Evolutionary conservation across 2,888 invertebrate species (phyloP), one percentile per base, ranked within the genome.

Genomic region (Hyposoter didymator): DNA sequence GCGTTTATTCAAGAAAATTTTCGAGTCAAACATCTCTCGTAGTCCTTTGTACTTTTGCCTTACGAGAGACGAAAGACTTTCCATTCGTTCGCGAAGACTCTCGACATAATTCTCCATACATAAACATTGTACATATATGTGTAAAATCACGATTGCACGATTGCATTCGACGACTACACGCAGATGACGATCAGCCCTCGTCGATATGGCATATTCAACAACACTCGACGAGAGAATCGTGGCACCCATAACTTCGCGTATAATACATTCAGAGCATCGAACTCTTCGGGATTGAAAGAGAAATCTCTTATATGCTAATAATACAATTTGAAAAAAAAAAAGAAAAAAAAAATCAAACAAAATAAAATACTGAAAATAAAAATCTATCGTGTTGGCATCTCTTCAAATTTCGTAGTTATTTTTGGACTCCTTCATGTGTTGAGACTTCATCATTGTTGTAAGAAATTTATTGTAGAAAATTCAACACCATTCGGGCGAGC

Each of bases 131-230:
- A 28, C 14, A 22, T 52, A 59, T 74, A 67, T 55, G 19, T 76
- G 12, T 22, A 59, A 39, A 66, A 66, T 45, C 45, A 28, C 14
- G 47, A 72, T 79, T 62, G 55, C 59, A 73, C 55, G 67, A 73
- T 78, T 74, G 73, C 59, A 74, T 10, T 72, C 43, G 82, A 52
- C 59, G 72, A 76, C 39, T 43, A 73, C 73, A 73, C 69, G 55
- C 64, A 35, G 70, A 70, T 69, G 83, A 83, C 78, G 78, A 83
- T 78, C 75, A 62, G 62, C 75, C 70, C 82, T 64, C 76, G 62
- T 62, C 86, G 81, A 59, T 78, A 73, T 66, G 82, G 55, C 59
- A 73, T 59, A 73, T 73, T 43, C 19, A 73, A 59, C 55, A 59
- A 55, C 64, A 64, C 62, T 75, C 45, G 39, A 47, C 64, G 62